Base-by-base conservation (phyloP, 1,140 invertebrate species). In the Dinothrombium tinctorium region DNA sequence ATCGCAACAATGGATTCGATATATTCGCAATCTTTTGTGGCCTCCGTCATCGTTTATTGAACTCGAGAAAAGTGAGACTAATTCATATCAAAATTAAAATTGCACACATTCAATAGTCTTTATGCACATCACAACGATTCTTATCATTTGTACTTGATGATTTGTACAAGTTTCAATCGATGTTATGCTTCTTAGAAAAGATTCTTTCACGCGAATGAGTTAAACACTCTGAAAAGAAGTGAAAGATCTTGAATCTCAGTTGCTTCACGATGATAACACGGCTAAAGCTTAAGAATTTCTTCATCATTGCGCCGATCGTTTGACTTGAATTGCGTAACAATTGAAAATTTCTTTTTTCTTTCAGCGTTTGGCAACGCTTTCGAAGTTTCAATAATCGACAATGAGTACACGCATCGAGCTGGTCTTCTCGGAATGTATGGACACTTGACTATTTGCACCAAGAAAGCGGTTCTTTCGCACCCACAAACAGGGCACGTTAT, bases 361-460 rank as follows among this genome's bases (percentile, higher is more conserved):
- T 23, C 14, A 41, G 40, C 29, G 33, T 35, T 41, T n/a, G 40
- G 20, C 17, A 15, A 14, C 7, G 21, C 33, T 19, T 33, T 33
- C 24, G 29, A 41, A 15, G 40, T 41, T n/a, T 33, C 29, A 3
- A 33, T 41, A 3, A 41, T 41, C n/a, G 40, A 41, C 24, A 41
- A 41, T 33, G 40, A 41, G n/a, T 9, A 21, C 5, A 33, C 29
- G 8, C 17, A 32, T 9, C 15, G 40, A 41, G 40, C 40, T 15
- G 40, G 40, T 25, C 33, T 41, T 23, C 17, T 41, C 6, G 40
- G 40, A 17, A 32, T 21, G 8, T 41, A 17, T 21, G 40, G 40
- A 20, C 19, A 41, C 20, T 6, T 41, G 20, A 33, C n/a, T 4
- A 17, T 41, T 9, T 17, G 29, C 4, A 11, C 9, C 6, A 31